Percentiles rank a stretch among this genome's conserved stretches.
Conservation (phyloP, 2,113 vertebrate genomes). For the Hipposideros armiger region DNA sequence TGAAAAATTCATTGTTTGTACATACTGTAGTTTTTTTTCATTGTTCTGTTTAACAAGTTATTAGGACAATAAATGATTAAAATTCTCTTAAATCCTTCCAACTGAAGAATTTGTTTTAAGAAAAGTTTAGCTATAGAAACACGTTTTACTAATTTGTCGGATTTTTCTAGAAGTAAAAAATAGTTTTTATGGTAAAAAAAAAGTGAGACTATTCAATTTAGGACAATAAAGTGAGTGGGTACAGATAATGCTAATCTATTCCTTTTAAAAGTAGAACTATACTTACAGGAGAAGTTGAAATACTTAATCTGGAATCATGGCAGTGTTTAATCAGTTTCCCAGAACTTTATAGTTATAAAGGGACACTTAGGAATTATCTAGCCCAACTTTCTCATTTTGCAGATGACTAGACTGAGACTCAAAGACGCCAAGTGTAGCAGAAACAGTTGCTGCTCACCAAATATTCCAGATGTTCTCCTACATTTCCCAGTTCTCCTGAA, state of each 20-base stretch:
- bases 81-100: constrained; percentile 50
- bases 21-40: not conserved
- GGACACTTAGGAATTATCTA: not conserved
- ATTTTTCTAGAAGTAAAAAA: constrained; percentile 59
- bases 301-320: not conserved
- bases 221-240: constrained; percentile 18
- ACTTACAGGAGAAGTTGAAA: not conserved
- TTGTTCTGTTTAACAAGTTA: constrained; percentile 26
- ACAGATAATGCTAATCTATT: not conserved
- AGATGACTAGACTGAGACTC: not conserved
- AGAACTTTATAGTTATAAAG: not conserved
- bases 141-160: not conserved
- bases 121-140: constrained; percentile 7
- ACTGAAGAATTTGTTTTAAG: constrained; percentile 34
- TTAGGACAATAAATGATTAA: not conserved
- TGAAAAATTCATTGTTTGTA: constrained; percentile 29
- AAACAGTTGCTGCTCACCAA: not conserved
- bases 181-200: constrained; percentile 23
- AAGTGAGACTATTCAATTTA: constrained; percentile 16
- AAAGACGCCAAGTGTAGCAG: not conserved
- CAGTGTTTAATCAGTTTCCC: not conserved
- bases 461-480: not conserved
- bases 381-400: not conserved
- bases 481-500: not conserved
- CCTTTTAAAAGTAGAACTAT: constrained; percentile 7